Evolutionary conservation across 2,113 vertebrate species (phyloP).

Genomic region (Tachysurus fulvidraco): DNA sequence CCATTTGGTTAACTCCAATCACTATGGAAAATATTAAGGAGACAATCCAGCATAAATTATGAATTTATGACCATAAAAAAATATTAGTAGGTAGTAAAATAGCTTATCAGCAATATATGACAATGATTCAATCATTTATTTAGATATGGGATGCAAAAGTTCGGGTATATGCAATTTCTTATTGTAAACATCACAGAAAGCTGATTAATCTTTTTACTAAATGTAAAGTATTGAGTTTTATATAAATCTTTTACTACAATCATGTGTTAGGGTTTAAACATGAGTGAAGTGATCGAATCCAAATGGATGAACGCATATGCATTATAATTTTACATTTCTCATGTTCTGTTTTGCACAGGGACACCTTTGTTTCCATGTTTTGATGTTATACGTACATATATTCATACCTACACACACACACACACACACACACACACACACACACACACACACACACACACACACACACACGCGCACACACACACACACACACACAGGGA

Average conservation of each 20-base stretch:
- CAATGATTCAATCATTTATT: constrained; percentile 66
- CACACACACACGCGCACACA: constrained; percentile 48
- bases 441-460: too few species aligned
- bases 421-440: background rate
- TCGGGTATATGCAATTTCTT: constrained; percentile 84
- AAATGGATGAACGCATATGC: constrained; percentile 56
- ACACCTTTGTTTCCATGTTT: constrained; percentile 91
- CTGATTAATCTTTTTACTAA: constrained; percentile 75
- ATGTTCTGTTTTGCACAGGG: constrained; percentile 71
- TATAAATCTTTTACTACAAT: constrained; percentile 79
- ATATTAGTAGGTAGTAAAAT: constrained; percentile 63
- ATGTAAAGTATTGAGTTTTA: constrained; percentile 76
- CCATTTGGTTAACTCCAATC: constrained; percentile 48
- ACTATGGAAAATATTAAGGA: constrained; percentile 62
- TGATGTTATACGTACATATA: constrained; percentile 81
- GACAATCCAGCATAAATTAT: constrained; percentile 73
- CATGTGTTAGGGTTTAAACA: constrained; percentile 69
- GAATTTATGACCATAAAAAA: constrained; percentile 57
- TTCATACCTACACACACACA: too few species aligned
- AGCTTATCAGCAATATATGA: constrained; percentile 76
- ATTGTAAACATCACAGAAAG: constrained; percentile 69
- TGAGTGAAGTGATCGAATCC: constrained; percentile 61
- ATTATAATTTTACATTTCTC: constrained; percentile 66
- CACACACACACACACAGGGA: constrained; percentile 46
- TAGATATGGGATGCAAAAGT: constrained; percentile 74